phyloP scores from a whole-genome alignment of 1,140 invertebrate species.

The Achatina immaculata region DNA sequence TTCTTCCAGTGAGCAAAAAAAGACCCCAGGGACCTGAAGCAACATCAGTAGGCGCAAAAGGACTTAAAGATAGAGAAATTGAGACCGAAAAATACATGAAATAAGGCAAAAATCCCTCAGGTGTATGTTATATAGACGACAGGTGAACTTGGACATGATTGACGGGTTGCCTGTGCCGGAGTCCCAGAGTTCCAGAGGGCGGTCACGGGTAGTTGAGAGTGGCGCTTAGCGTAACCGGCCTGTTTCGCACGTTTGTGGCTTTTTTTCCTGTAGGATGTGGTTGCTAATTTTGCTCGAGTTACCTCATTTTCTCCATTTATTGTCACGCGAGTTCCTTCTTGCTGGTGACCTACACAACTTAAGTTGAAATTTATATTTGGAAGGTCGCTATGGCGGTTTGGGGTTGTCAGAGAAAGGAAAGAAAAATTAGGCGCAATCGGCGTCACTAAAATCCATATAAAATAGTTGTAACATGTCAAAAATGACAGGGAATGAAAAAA shows the following conservation, averaged over 20 bases:
- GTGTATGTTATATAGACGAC: slow-evolving; percentile 16
- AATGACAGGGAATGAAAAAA: too few species aligned
- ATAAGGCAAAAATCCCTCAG: slow-evolving; percentile 1
- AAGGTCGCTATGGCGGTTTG: too few species aligned
- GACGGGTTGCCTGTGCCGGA: background rate
- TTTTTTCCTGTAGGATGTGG: background rate
- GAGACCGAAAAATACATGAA: slow-evolving; percentile 1
- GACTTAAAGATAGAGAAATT: background rate
- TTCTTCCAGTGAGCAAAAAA: too few species aligned
- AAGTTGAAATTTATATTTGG: too few species aligned
- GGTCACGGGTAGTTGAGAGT: background rate
- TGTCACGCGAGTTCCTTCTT: background rate
- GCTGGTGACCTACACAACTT: too few species aligned
- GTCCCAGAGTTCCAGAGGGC: background rate
- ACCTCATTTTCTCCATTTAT: background rate
- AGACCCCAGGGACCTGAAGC: too few species aligned
- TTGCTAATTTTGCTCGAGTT: slow-evolving; percentile 12
- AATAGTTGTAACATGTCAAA: too few species aligned
- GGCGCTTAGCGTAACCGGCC: background rate
- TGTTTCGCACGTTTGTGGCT: background rate
- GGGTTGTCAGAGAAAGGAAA: too few species aligned
- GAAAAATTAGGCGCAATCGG: too few species aligned
- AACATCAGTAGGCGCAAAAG: background rate
- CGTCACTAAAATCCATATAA: too few species aligned
- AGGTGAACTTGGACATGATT: background rate